Evolutionary conservation across 1,140 invertebrate genomes (phyloP).

Genomic region (Helicoverpa zea): DNA sequence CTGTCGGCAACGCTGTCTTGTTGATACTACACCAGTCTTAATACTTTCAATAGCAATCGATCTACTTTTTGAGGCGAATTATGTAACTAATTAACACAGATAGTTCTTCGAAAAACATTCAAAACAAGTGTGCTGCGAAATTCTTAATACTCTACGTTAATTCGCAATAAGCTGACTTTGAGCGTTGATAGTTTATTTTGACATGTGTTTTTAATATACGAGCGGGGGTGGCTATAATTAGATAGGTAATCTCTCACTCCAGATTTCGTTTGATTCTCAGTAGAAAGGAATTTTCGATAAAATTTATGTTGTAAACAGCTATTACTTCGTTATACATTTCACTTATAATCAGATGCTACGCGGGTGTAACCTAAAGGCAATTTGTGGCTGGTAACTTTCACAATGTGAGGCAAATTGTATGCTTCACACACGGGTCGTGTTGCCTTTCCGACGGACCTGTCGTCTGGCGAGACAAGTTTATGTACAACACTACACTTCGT

Average conservation of each 20-base stretch:
- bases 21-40: slow-evolving; percentile 22
- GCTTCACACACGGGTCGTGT: slow-evolving; percentile 26
- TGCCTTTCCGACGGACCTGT: slow-evolving; percentile 64
- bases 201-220: slow-evolving; percentile 44
- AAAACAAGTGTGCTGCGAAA: background rate
- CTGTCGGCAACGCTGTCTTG: slow-evolving; percentile 30
- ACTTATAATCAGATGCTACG: slow-evolving; percentile 10
- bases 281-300: slow-evolving; percentile 6
- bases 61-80: slow-evolving; percentile 9
- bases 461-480: slow-evolving; percentile 70
- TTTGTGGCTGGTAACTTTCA: slow-evolving; percentile 55
- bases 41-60: slow-evolving; percentile 29
- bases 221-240: slow-evolving; percentile 13
- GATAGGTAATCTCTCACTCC: slow-evolving; percentile 21
- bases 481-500: slow-evolving; percentile 9
- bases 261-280: background rate
- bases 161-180: slow-evolving; percentile 19
- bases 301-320: slow-evolving; percentile 2
- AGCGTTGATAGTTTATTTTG: slow-evolving; percentile 41
- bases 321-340: slow-evolving; percentile 4
- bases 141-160: slow-evolving; percentile 14
- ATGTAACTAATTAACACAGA: slow-evolving; percentile 30
- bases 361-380: slow-evolving; percentile 34
- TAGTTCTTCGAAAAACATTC: background rate
- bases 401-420: slow-evolving; percentile 52